A percentile compares a stretch with the other conserved stretches of the same genome.
Conservation (phyloP, 2,888 invertebrate species). For the Metallyticus violacea region DNA sequence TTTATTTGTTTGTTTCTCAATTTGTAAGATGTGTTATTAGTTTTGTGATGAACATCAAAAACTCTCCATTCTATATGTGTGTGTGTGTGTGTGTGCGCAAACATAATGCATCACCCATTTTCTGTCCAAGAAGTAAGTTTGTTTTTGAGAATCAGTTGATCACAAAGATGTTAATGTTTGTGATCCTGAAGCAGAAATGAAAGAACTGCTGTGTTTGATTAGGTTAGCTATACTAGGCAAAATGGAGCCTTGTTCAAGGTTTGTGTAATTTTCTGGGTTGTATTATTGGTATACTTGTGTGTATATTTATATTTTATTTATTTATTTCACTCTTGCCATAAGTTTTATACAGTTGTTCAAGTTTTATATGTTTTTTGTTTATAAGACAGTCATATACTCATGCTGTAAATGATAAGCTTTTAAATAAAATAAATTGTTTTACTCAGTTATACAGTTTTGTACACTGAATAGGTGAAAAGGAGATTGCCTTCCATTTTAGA, state of each 20-base stretch:
- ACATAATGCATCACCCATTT: too few species aligned
- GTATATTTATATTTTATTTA: neutral
- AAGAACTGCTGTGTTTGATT: neutral
- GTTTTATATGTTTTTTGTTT: neutral
- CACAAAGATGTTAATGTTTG: neutral
- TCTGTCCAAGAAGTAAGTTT: too few species aligned
- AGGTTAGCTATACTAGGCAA: neutral
- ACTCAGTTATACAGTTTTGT: neutral
- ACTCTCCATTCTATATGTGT: too few species aligned
- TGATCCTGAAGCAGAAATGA: neutral
- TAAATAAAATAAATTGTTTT: neutral
- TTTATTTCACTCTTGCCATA: neutral
- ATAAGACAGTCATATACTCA: neutral
- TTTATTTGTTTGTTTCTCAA: too few species aligned
- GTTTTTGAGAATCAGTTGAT: too few species aligned
- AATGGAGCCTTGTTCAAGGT: neutral
- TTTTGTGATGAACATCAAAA: too few species aligned
- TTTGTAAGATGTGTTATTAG: too few species aligned
- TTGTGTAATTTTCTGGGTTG: neutral
- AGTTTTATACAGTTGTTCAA: neutral
- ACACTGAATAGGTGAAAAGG: neutral
- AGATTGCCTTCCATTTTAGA: neutral
- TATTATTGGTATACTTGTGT: neutral
- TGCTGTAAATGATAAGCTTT: neutral
- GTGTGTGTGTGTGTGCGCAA: too few species aligned